Percentiles rank a stretch among this genome's conserved stretches.
phyloP scores from a whole-genome alignment of 2,797 vertebrate species.

The Pseudotriccus pelzelni region DNA sequence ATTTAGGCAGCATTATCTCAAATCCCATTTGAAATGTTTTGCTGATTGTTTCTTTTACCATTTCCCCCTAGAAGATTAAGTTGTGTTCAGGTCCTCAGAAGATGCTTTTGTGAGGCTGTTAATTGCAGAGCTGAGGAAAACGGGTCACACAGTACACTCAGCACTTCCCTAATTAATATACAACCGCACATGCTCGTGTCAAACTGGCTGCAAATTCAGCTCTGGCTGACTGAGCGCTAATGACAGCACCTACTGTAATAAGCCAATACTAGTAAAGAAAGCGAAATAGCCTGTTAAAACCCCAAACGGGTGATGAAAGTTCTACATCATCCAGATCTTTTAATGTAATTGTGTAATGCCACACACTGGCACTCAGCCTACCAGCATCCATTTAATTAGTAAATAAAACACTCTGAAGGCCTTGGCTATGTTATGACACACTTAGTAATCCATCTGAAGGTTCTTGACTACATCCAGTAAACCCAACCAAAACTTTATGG shows the following conservation, averaged over 20 bases:
- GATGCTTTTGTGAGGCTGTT: slow-evolving; percentile 66
- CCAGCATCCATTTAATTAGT: slow-evolving; percentile 32
- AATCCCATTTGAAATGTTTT: slow-evolving; percentile 61
- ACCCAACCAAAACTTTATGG: not conserved
- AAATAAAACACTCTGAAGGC: slow-evolving; percentile 32
- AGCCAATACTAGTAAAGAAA: slow-evolving; percentile 29
- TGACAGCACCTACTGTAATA: slow-evolving; percentile 13
- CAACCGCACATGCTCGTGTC: not conserved
- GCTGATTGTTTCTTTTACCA: slow-evolving; percentile 64
- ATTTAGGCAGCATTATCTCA: slow-evolving; percentile 44
- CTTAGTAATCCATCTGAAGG: not conserved
- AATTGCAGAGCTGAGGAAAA: slow-evolving; percentile 67
- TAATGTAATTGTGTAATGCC: slow-evolving; percentile 25
- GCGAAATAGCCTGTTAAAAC: slow-evolving; percentile 13
- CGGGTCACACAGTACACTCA: slow-evolving; percentile 43
- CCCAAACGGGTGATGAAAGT: slow-evolving; percentile 40
- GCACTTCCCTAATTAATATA: slow-evolving; percentile 68
- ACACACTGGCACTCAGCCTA: slow-evolving; percentile 35
- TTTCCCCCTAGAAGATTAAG: slow-evolving; percentile 63
- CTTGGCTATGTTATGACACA: not conserved
- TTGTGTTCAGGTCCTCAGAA: slow-evolving; percentile 53
- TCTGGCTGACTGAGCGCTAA: slow-evolving; percentile 5
- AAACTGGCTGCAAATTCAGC: slow-evolving; percentile 29
- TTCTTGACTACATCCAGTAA: not conserved
- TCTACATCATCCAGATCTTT: slow-evolving; percentile 17